Base-by-base conservation (phyloP, 2,888 invertebrate species). In the Gonocerus acuteangulatus region DNA sequence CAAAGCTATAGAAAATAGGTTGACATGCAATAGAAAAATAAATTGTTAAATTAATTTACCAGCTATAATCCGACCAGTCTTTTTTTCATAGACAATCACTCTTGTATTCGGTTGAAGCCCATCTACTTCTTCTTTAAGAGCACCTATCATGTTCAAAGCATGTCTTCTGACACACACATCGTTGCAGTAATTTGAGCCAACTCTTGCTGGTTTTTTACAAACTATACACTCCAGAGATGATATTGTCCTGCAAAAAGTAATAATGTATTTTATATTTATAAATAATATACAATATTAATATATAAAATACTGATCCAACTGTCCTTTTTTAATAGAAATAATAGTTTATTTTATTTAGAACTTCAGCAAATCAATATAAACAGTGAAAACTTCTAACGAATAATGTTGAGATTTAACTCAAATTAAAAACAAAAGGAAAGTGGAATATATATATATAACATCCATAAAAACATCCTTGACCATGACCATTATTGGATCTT, bases 161-260 rank as follows among this genome's bases (percentile, higher is more conserved):
- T 93, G 91, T 69, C 85, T 85, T 62, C 87, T 78, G 69, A 94
- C 89, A 72, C 95, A 95, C 32, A 82, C 81, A 70, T 92, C 88
- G 69, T 91, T 89, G 74, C 95, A 95, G 74, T 91, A 95, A 69
- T 92, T 87, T 58, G 89, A 88, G 70, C 84, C 86, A n/a, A 80
- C 78, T n/a, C 88, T 80, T 0, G 88, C 84, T 69, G 84, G 84
- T 63, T 70, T 75, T 71, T 86, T 86, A 72, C 91, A 91, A 13
- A 88, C 87, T 51, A 89, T 85, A 71, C 91, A 91, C 66, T 74
- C 76, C 9, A 79, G 74, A 11, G 65, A 60, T 18, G 52, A 60
- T 11, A 65, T 61, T 15, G 61, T 66, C 47, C 66, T 66, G 36
- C 9, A 56, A 62, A 51, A 1, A 39, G 48, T 7, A 15, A 9